Evolutionary conservation across 1,140 invertebrate genomes (phyloP), one percentile per base, ranked within the genome.

Genomic region (Habropoda laboriosa): DNA sequence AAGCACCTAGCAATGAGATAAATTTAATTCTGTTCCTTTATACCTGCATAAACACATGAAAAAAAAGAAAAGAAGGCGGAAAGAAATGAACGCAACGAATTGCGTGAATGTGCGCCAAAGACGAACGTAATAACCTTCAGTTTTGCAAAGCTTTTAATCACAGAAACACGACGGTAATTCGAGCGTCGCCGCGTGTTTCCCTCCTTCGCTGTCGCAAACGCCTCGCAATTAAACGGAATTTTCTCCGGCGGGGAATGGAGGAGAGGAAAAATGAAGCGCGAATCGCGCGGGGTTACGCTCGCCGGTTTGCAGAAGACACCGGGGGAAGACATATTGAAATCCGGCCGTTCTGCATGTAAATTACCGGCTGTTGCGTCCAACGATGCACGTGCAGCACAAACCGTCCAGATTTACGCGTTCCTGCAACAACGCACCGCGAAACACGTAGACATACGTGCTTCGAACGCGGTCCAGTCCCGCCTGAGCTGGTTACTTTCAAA

Each of bases 381-480:
- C 47, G 61, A 42, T 60, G 24, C 74, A 77, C 74, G 66, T 58
- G 74, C 53, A 58, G 63, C 21, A 40, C 16, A 49, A 70, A 38
- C 40, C 42, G 60, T 32, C 40, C 49, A 77, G 64, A 77, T 77
- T 70, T 70, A 77, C 74, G 67, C 63, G 74, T 67, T 24, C 40
- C 63, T 18, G 40, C 30, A 27, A 16, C 51, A 35, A 76, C 74
- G 74, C 53, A 49, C 53, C 40, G 53, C 64, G 32, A 49, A 68
- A 77, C 64, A 77, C 74, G 74, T 77, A 77, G 53, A 47, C 30
- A 70, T 60, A 70, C 74, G 64, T 70, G 74, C 32, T 42, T 16
- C 24, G 40, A 68, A 42, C 40, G 16, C n/a, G 61, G 53, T 75
- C 40, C 61, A 63, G 12, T 27, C 32, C 27, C 32, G 16, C 21